Evolutionary conservation across 2,888 invertebrate genomes (phyloP), one percentile per base, ranked within the genome.

Genomic region (Drosophila neonasuta): DNA sequence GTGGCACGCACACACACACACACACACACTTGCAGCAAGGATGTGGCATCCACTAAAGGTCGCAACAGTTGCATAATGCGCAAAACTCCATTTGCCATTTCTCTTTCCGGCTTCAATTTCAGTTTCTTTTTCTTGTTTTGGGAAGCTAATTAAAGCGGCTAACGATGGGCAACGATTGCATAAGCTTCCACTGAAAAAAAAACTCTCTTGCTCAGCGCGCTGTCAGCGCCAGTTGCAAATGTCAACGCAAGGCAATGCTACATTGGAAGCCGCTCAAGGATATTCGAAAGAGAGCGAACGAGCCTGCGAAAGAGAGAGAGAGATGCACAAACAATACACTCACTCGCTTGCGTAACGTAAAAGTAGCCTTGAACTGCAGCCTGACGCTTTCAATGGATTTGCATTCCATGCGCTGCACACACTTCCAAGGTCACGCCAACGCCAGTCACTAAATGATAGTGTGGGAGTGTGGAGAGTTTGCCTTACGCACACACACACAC

Each of bases 311-410:
- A 4, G 36, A 36, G 36, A 3, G 36, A 11, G 11, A n/a, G n/a
- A 36, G 36, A 36, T 11, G 11, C 13, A 41, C 39, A 13, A 15
- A 41, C 39, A 15, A 15, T 41, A 11, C 8, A 15, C 39, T 41
- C 39, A 15, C 15, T 41, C 51, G 76, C 86, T 85, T 85, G 87
- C 84, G 84, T 85, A 85, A 85, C 84, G 84, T 85, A 85, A 85
- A 85, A 85, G 65, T 74, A 85, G 87, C 84, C 87, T 87, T 85
- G 84, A 85, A 85, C 87, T 83, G 86, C 84, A 85, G 83, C 72
- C 74, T 80, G 80, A 71, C 83, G 87, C 83, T 83, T 85, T 87
- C 87, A 85, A 85, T 85, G 84, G 87, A 85, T 85, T 87, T 85
- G 83, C 87, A 87, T 86, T 80, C 81, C 83, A 69, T 78, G 67